Evolutionary conservation across 2,113 vertebrate species (phyloP).

Genomic region (Kobus ellipsiprymnus): DNA sequence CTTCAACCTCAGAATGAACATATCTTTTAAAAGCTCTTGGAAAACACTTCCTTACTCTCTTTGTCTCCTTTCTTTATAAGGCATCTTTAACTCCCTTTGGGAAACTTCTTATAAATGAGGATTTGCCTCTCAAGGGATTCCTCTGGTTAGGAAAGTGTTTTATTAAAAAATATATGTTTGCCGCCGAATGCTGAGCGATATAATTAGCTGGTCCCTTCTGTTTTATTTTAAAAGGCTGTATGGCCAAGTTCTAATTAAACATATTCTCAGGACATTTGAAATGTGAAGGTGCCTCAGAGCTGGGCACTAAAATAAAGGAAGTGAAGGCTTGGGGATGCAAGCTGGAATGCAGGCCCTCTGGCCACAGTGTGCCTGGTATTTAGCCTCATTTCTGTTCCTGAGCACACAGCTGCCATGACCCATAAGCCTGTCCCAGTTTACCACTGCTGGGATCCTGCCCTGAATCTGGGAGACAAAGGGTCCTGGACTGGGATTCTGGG

Average conservation of each 20-base stretch:
- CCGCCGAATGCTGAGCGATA: conserved; percentile 75
- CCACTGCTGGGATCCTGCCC: no score
- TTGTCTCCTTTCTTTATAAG: conserved; percentile 66
- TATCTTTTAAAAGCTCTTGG: conserved; percentile 65
- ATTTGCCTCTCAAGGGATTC: conserved; percentile 76
- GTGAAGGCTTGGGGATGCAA: not conserved
- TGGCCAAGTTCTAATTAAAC: conserved; percentile 80
- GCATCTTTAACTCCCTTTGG: conserved; percentile 75
- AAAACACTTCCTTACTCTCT: conserved; percentile 56
- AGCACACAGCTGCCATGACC: fast-evolving
- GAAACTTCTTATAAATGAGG: conserved; percentile 79
- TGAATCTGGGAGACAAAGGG: not conserved
- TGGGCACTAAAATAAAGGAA: not conserved
- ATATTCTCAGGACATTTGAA: conserved; percentile 77
- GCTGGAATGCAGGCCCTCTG: not conserved
- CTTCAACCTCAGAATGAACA: conserved; percentile 50
- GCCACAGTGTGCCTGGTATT: fast-evolving
- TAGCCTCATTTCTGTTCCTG: not conserved
- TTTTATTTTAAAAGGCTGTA: conserved; percentile 70
- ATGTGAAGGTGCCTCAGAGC: conserved; percentile 53
- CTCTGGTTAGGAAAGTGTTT: conserved; percentile 76
- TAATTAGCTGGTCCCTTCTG: conserved; percentile 78
- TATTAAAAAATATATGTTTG: conserved; percentile 72
- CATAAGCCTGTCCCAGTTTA: not conserved
- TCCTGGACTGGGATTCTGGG: not conserved